Base-by-base conservation (phyloP, 2,888 invertebrate species). In the Ichneumon xanthorius region DNA sequence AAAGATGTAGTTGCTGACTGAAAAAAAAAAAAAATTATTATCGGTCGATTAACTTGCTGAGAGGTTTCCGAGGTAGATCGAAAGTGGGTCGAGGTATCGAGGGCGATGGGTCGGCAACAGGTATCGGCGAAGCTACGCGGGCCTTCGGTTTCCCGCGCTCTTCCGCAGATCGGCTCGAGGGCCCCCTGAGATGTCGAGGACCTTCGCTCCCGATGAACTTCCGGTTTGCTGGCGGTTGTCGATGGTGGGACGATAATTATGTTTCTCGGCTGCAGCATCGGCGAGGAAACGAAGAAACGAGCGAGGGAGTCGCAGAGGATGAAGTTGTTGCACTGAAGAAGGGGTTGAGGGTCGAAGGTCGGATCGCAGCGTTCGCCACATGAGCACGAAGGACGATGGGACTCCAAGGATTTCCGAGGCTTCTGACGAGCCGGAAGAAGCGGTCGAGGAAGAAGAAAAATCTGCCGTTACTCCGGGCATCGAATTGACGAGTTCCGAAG, bases 301-400 rank as follows among this genome's bases (percentile, higher is more conserved):
- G 45, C 22, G 40, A 3, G 40, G 37, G 6, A 26, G 67, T 67
- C 53, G 40, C 11, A 4, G 37, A 16, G 9, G 37, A 77, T 77
- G 77, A 40, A 26, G 14, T 16, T 48, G 14, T 16, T 45, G 4
- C 11, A 55, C 4, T 22, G 77, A 86, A 48, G 67, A 72, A 19
- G 22, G 33, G 14, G 22, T 61, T 37, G 19, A 72, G 40, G 71
- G 53, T 73, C 9, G 5, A 48, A 61, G 58, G 22, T 19, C 61
- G 50, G 65, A 72, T 73, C 71, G 26, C 81, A 30, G 87, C 80
- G 50, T 80, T 76, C 86, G 80, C 87, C 89, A 89, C 88, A 91
- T 91, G 91, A 91, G 90, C 88, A 87, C 87, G 67, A 89, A 90
- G 22, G 26, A 45, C 72, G 88, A 92, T 91, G 91, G 73, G 48